Base-by-base conservation (phyloP, 2,888 invertebrate species). In the Cordilura impudica region DNA sequence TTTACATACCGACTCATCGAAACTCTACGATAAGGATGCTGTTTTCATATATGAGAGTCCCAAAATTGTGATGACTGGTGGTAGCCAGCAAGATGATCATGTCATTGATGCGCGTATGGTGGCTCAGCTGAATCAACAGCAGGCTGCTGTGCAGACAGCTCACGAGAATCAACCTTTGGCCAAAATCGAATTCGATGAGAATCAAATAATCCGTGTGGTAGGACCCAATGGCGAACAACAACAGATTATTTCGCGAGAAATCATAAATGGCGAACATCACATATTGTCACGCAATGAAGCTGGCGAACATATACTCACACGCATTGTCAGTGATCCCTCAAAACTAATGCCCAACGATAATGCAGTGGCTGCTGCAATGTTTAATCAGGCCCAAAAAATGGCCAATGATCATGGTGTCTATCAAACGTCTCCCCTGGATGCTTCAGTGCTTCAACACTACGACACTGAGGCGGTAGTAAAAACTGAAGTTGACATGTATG, bases 1-100 rank as follows among this genome's bases (percentile, higher is more conserved):
- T 86, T 92, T 94, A 85, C 91, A 90, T 76, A 88, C 89, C 5
- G 87, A 87, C 56, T 86, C 88, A 8, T 82, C 85, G 3, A 89
- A 90, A 80, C 83, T 90, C 3, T 90, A 90, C 78, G 89, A 90
- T 81, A 90, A 89, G 81, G 89, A 89, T 77, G 87, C 90, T 0
- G 90, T 89, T 1, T 90, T 88, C 21, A 89, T 90, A 29, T 90
- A 90, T 45, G 89, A 89, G 69, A 88, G 86, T 45, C 89, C 89
- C 10, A 89, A 89, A 81, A 88, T 86, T 29, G 88, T 87, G 1
- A 84, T 88, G 86, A 86, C 88, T 3, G 87, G 84, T 16, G 70
- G 76, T 0, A 71, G 49, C 1, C 78, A 78, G n/a, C 72, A 72
- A 19, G 88, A 89, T 29, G 89, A 88, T 60, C 88, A 89, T 73